Evolutionary conservation across 2,113 vertebrate genomes (phyloP), one percentile per base, ranked within the genome.

Genomic region (Hemiprocne comata): DNA sequence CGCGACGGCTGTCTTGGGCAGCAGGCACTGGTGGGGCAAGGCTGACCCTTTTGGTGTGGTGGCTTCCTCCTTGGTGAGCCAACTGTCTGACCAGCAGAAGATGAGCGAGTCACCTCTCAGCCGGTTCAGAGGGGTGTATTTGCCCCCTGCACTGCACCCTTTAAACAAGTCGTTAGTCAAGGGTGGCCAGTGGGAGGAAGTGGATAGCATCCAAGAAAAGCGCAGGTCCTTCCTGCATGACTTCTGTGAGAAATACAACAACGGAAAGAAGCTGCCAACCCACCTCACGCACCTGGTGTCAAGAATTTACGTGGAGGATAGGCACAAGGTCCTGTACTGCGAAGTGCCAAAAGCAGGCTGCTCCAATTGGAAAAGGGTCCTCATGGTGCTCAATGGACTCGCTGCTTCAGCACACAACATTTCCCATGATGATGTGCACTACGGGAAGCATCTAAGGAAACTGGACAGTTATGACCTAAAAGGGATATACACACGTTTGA

Each of bases 291-390:
- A 92, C 34, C 69, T 98, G 57, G 97, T 98, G 34, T 98, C 98
- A 7, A 97, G 98, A 61, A 98, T 98, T 85, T 98, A 98, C 0
- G 98, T 98, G 53, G 98, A 98, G 94, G 98, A 98, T 62, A 97
- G 94, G 84, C 97, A 98, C 95, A 98, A 97, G 89, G 84, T 98
- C 72, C 93, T 98, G 72, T 98, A 98, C 67, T 98, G 98, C 1
- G 98, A 98, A 70, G 98, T 98, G 21, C 98, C 98, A 0, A 98
- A 98, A 89, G 97, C 97, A 12, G 97, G 98, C 36, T 98, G 98
- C 75, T 98, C 98, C 85, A 98, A 98, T 19, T 98, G 98, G 98
- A 98, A 98, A 65, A 97, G 97, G 66, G 93, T 97, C 73, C 96
- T 98, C 64, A 98, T 98, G 97, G 97, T 98, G 31, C 97, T 98